Percentiles rank a stretch among this genome's conserved stretches.
Conservation (phyloP, 2,113 vertebrate genomes). For the Campylomormyrus numenius region DNA sequence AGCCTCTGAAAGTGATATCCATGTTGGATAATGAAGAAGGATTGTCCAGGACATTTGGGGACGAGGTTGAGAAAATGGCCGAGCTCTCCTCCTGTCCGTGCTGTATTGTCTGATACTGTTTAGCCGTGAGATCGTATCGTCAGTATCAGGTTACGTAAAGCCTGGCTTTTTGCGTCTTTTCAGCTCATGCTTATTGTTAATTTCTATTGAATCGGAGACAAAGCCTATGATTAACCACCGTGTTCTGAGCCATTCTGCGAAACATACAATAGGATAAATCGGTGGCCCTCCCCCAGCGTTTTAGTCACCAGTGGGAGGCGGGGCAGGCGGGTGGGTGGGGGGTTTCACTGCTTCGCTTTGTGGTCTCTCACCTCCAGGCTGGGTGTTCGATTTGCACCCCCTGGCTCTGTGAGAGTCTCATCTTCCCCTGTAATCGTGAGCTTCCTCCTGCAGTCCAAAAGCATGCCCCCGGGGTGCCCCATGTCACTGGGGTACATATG, state of each 20-base stretch:
- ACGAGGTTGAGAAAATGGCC: neutral
- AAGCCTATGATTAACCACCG: neutral
- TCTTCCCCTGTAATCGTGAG: neutral
- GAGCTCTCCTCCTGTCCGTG: neutral
- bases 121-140: neutral
- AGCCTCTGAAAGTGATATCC: neutral
- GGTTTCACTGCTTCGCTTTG: neutral
- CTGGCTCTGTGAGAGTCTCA: neutral
- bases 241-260: neutral
- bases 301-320: neutral
- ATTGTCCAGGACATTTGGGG: neutral
- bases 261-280: neutral
- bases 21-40: neutral
- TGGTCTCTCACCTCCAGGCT: neutral
- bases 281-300: neutral
- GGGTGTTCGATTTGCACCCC: neutral
- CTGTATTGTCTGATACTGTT: neutral
- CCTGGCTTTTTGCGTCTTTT: neutral
- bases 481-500: neutral
- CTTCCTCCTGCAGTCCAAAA: neutral
- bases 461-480: neutral
- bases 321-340: neutral
- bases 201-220: neutral
- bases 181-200: neutral
- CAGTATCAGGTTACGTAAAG: neutral